phyloP scores from a whole-genome alignment of 2,888 invertebrate species.

The Spodoptera exigua region DNA sequence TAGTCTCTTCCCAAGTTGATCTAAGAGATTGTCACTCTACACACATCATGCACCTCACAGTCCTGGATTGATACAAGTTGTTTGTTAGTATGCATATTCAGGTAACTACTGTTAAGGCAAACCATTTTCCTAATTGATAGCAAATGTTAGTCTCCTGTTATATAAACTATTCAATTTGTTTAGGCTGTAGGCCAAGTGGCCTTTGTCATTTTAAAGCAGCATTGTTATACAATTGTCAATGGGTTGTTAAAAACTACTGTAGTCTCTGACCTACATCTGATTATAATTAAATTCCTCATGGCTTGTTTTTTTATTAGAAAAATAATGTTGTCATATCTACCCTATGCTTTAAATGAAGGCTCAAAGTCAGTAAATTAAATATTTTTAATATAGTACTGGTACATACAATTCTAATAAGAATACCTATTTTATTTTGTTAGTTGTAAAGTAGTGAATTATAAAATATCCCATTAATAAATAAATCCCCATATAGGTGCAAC shows the following conservation, averaged over 20 bases:
- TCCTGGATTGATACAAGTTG: slow-evolving; percentile 84
- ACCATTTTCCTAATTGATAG: slow-evolving; percentile 49
- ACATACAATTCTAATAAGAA: no score
- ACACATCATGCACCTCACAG: slow-evolving; percentile 85
- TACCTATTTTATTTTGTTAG: no score
- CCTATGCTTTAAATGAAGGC: neutral
- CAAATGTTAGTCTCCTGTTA: slow-evolving; percentile 52
- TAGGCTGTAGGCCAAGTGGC: slow-evolving; percentile 17
- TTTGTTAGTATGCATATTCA: slow-evolving; percentile 78
- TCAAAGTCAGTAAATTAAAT: no score
- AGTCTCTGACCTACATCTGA: slow-evolving; percentile 17
- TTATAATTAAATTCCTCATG: neutral
- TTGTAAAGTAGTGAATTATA: slow-evolving; percentile 3
- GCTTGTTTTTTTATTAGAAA: neutral
- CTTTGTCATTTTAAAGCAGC: slow-evolving; percentile 19
- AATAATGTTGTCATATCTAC: slow-evolving; percentile 5
- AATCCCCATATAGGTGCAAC: slow-evolving; percentile 28
- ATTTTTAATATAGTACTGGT: no score
- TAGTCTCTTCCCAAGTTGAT: slow-evolving; percentile 70
- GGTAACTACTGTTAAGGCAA: slow-evolving; percentile 55
- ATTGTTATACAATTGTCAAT: slow-evolving; percentile 14
- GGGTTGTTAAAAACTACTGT: slow-evolving; percentile 15
- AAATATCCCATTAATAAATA: slow-evolving; percentile 12
- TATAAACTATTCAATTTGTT: slow-evolving; percentile 9
- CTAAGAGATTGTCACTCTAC: slow-evolving; percentile 74